Conservation (phyloP, 2,888 invertebrate genomes). For the Rhyacophila evoluta region DNA sequence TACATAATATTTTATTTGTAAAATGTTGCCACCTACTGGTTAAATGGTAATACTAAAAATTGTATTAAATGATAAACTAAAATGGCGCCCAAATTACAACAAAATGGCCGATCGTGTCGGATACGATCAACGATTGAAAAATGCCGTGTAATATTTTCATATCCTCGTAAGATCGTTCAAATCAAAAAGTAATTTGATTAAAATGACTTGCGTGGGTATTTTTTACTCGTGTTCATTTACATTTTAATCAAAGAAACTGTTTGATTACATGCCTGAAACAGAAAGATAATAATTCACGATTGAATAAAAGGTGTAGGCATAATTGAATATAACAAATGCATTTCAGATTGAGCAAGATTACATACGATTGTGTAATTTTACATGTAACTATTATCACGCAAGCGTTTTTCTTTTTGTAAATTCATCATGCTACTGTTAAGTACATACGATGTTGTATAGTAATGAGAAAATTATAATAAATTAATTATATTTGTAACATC, state of each 20-base stretch:
- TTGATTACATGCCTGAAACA: neutral
- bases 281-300: neutral
- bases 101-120: slow-evolving; percentile 32
- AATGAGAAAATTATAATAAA: too few relatives aligned
- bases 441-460: too few relatives aligned
- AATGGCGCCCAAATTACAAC: slow-evolving; percentile 15
- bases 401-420: too few relatives aligned
- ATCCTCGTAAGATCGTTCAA: neutral
- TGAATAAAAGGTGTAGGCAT: neutral
- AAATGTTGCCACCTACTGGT: neutral
- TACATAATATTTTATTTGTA: neutral
- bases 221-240: slow-evolving; percentile 7
- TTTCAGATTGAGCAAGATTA: neutral
- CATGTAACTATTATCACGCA: neutral
- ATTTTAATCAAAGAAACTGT: slow-evolving; percentile 24
- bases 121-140: slow-evolving; percentile 7
- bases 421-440: neutral
- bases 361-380: neutral
- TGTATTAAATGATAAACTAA: slow-evolving; percentile 22
- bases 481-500: too few relatives aligned
- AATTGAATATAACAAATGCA: slow-evolving; percentile 11
- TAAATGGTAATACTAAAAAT: neutral
- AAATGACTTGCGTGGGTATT: neutral
- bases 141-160: slow-evolving; percentile 20
- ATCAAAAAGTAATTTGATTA: neutral